Evolutionary conservation across 1,140 invertebrate species (phyloP).

Genomic region (Trichonephila clavata): DNA sequence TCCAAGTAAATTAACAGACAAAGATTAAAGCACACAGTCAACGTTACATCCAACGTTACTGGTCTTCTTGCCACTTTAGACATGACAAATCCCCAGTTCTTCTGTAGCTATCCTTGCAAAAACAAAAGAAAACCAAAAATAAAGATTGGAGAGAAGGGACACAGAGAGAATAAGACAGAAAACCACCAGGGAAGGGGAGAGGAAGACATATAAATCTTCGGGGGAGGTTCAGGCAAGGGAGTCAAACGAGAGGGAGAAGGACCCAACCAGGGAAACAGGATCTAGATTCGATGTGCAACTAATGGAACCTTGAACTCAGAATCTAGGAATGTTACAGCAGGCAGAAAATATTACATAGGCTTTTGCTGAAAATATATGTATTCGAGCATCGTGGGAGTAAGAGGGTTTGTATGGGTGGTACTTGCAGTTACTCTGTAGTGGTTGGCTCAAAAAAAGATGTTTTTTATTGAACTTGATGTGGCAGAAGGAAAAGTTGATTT

Average conservation of each 20-base stretch:
- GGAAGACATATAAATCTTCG: conserved; percentile 50
- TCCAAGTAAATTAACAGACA: no score
- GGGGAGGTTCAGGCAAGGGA: neutral
- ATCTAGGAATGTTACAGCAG: conserved; percentile 35
- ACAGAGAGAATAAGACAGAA: neutral
- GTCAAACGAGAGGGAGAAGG: neutral
- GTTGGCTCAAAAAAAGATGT: neutral
- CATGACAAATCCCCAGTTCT: neutral
- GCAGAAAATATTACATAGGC: conserved; percentile 35
- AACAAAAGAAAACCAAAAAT: conserved; percentile 17
- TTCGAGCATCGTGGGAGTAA: conserved; percentile 17
- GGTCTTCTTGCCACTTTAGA: no score
- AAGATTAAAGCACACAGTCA: no score
- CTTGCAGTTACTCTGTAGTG: conserved; percentile 39
- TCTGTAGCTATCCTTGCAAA: neutral
- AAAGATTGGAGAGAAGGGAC: neutral
- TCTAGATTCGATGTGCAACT: conserved; percentile 68
- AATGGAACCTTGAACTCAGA: conserved; percentile 68
- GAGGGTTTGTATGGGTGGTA: neutral
- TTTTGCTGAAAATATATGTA: conserved; percentile 36
- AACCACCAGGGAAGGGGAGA: conserved; percentile 27
- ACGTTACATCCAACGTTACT: no score
- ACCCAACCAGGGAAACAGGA: conserved; percentile 50
- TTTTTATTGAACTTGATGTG: neutral
- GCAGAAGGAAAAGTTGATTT: neutral